phyloP scores from a whole-genome alignment of 2,797 vertebrate species.

The Acrossocheilus fasciatus region DNA sequence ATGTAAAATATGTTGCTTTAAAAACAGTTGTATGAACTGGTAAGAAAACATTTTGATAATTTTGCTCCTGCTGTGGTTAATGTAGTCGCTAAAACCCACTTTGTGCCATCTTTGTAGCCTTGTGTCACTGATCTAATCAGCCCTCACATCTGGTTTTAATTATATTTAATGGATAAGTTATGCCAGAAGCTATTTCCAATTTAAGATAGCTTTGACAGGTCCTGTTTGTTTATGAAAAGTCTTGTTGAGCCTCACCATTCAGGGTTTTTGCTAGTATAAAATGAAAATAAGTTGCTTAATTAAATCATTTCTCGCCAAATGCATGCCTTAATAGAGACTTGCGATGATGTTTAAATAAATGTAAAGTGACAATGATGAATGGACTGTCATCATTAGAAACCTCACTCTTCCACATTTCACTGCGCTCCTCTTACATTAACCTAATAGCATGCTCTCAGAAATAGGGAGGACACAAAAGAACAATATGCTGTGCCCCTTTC shows the following conservation, averaged over 20 bases:
- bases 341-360: constrained; percentile 1
- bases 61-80: constrained; percentile 1
- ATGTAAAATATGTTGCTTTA: not conserved
- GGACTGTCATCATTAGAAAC: constrained; percentile 22
- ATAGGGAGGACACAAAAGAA: constrained; percentile 37
- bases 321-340: not conserved
- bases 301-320: not conserved
- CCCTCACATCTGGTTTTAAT: constrained; percentile 79
- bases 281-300: constrained; percentile 18
- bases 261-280: not conserved
- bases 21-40: not conserved
- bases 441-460: constrained; percentile 32
- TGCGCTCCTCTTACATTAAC: constrained; percentile 42
- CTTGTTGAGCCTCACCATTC: constrained; percentile 59
- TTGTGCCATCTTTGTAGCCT: constrained; percentile 74
- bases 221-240: constrained; percentile 51
- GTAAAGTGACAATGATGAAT: constrained; percentile 13
- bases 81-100: constrained; percentile 64
- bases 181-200: constrained; percentile 73
- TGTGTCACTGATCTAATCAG: constrained; percentile 72
- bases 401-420: constrained; percentile 8
- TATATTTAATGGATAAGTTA: constrained; percentile 77
- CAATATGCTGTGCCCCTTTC: constrained; percentile 12
- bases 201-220: constrained; percentile 63
- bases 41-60: not conserved